Conservation (phyloP, 1,140 invertebrate species). For the Meteorus sp. region DNA sequence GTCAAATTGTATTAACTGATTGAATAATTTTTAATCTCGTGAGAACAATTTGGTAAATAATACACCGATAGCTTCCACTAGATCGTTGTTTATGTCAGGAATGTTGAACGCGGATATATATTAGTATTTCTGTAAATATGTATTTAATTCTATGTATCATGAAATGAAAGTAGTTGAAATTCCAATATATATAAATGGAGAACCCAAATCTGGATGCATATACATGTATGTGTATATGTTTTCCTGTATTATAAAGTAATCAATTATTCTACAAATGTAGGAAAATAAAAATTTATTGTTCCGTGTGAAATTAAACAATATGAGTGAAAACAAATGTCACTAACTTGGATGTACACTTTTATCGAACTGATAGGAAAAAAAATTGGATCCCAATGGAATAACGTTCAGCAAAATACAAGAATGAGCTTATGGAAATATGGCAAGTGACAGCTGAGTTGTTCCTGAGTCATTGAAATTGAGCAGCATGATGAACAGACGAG, state of each 20-base stretch:
- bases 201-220: no score
- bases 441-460: constrained; percentile 13
- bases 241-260: no score
- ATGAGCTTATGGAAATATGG: constrained; percentile 7
- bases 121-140: constrained; percentile 16
- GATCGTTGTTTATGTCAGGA: background rate
- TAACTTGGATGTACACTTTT: background rate
- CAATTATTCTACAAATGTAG: background rate
- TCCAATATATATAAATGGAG: background rate
- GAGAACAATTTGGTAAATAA: background rate
- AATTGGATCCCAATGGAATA: background rate
- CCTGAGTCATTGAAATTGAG: constrained; percentile 10
- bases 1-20: no score
- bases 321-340: background rate
- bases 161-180: background rate
- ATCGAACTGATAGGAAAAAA: background rate
- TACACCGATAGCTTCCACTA: no score
- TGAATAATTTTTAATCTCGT: no score
- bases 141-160: constrained; percentile 15
- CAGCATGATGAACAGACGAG: background rate
- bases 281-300: constrained; percentile 11
- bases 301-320: background rate
- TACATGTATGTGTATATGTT: no score
- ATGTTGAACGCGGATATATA: background rate
- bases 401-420: constrained; percentile 5